phyloP scores from a whole-genome alignment of 2,888 invertebrate genomes.

The Phaonia tiefii region DNA sequence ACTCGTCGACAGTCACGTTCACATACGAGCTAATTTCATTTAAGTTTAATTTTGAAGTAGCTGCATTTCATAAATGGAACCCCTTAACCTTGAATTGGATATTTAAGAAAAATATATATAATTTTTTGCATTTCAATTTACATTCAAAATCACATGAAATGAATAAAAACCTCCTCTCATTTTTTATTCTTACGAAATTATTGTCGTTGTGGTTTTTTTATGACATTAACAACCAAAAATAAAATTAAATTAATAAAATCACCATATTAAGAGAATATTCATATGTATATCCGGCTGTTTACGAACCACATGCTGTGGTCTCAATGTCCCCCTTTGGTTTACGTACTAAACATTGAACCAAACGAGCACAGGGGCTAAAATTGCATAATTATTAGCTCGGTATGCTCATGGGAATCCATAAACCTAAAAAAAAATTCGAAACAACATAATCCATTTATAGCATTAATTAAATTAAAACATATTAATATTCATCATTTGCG shows the following conservation, averaged over 20 bases:
- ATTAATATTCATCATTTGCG: slow-evolving; percentile 12
- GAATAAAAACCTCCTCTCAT: no score
- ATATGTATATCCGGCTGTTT: slow-evolving; percentile 9
- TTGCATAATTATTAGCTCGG: slow-evolving; percentile 13
- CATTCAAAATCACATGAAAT: not conserved
- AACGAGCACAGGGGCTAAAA: not conserved
- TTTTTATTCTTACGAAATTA: no score
- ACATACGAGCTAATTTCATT: no score
- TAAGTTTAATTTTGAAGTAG: no score
- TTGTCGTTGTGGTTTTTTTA: no score
- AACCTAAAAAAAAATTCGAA: not conserved
- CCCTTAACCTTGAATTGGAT: not conserved
- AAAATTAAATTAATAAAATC: not conserved
- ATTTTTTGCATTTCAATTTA: not conserved
- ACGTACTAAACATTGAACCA: not conserved
- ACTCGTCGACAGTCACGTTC: no score
- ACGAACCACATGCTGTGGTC: no score
- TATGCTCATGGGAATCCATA: not conserved
- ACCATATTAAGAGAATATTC: slow-evolving; percentile 23
- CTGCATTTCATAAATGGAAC: not conserved
- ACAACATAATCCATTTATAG: slow-evolving; percentile 16
- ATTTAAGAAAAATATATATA: slow-evolving; percentile 6
- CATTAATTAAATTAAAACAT: slow-evolving; percentile 9
- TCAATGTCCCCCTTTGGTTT: not conserved
- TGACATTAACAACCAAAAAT: no score